Percentiles rank a stretch among this genome's conserved stretches.
Conservation (phyloP, 2,888 invertebrate species). For the Scelioninae gen. 1 region DNA sequence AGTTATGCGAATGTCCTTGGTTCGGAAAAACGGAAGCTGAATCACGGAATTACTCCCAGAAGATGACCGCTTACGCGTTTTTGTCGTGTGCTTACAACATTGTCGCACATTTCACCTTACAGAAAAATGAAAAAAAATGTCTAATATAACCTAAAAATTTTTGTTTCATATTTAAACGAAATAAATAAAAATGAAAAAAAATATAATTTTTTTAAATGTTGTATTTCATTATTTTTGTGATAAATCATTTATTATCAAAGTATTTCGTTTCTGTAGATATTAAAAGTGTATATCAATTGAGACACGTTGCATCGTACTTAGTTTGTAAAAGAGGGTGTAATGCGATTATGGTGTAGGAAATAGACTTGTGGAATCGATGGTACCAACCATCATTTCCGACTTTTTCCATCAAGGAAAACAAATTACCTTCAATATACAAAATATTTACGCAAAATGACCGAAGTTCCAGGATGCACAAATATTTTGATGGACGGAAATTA, state of each 20-base stretch:
- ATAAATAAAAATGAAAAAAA: no score
- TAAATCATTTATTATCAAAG: neutral
- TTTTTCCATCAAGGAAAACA: constrained; percentile 75
- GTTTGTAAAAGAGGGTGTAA: constrained; percentile 61
- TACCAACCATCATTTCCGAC: constrained; percentile 69
- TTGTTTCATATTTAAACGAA: no score
- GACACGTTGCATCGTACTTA: constrained; percentile 29
- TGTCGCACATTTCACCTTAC: neutral
- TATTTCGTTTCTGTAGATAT: constrained; percentile 21
- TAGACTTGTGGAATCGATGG: constrained; percentile 71
- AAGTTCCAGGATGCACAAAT: constrained; percentile 60
- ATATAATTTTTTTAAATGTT: no score
- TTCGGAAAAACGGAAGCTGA: neutral
- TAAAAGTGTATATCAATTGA: constrained; percentile 46
- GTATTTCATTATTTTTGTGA: no score
- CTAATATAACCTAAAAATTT: no score
- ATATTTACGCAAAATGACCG: constrained; percentile 73
- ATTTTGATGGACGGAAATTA: constrained; percentile 66
- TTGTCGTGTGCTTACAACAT: neutral
- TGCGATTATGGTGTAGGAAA: constrained; percentile 74
- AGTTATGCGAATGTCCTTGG: constrained; percentile 72
- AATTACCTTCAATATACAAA: constrained; percentile 77
- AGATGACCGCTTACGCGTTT: constrained; percentile 64
- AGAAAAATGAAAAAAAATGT: no score
- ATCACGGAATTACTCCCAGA: constrained; percentile 71